phyloP scores from a whole-genome alignment of 2,113 vertebrate species.

The Pollimyrus isidori region DNA sequence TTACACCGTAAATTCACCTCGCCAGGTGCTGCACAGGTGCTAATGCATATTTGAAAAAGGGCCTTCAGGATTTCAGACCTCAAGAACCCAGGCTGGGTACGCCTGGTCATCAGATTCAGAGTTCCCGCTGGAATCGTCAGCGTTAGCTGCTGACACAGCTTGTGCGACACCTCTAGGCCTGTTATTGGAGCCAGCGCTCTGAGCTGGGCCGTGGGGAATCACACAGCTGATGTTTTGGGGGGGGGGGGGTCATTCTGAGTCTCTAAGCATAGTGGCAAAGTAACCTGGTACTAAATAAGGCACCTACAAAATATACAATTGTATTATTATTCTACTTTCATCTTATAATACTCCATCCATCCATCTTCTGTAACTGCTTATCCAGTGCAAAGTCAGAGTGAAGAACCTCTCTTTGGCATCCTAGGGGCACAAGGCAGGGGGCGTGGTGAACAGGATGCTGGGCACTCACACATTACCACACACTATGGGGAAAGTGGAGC shows the following conservation, averaged over 20 bases:
- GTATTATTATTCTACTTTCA: not conserved
- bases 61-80: not conserved
- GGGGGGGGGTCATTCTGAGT: not conserved
- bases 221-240: not conserved
- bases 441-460: not conserved
- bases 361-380: not conserved
- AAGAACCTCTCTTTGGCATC: not conserved
- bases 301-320: not conserved
- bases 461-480: not conserved
- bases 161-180: not conserved
- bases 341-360: not conserved
- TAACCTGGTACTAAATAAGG: not conserved
- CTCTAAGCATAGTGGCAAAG: not conserved
- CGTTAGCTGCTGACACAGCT: not conserved
- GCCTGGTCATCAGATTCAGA: not conserved
- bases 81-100: not conserved
- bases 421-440: not conserved
- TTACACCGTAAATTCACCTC: not conserved
- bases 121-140: not conserved
- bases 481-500: not conserved
- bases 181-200: not conserved
- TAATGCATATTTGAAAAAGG: not conserved
- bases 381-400: not conserved
- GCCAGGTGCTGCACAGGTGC: constrained; percentile 1
- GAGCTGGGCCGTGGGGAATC: not conserved